These are phyloP conservation scores for Pseudomyrmex sp. DNA, from an alignment of 1,140 invertebrate species.

Conservation along the genomic window DNA sequence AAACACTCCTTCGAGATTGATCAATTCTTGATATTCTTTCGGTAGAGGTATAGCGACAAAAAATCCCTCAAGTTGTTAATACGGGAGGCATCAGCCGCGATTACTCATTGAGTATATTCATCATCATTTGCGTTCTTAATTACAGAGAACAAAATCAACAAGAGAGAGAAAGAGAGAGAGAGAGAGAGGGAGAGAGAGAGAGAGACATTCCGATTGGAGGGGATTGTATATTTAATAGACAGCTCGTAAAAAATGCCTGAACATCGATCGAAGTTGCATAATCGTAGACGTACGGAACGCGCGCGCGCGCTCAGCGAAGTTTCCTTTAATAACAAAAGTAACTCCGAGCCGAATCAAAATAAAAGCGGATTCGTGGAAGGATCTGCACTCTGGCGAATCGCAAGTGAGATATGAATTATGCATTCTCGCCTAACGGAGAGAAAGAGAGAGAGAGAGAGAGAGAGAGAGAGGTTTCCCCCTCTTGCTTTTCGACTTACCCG, in stretches of 20 bases:
- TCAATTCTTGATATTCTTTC: background rate
- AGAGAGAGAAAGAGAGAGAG: background rate
- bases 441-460: too few relatives aligned
- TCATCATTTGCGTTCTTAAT: constrained; percentile 4
- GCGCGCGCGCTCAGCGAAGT: constrained; percentile 39
- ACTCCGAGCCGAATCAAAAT: constrained; percentile 43
- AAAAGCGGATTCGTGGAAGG: constrained; percentile 49
- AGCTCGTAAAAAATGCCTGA: background rate
- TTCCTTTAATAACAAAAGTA: constrained; percentile 66
- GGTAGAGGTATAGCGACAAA: background rate
- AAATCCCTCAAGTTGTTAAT: background rate
- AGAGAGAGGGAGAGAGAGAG: background rate
- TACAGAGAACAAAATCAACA: background rate
- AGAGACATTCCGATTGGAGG: background rate
- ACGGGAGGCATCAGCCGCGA: background rate
- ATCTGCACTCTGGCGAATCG: constrained; percentile 32
- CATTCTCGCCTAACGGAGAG: constrained; percentile 22
- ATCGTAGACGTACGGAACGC: constrained; percentile 37
- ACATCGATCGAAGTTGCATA: constrained; percentile 12
- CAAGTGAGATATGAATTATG: constrained; percentile 42
- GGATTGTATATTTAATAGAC: constrained; percentile 4
- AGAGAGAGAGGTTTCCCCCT: background rate
- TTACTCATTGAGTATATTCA: background rate
- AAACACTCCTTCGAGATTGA: constrained; percentile 7
- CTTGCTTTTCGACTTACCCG: constrained; percentile 35